Evolutionary conservation across 2,797 vertebrate species (phyloP), one percentile per base, ranked within the genome.

Genomic region (Pipistrellus pygmaeus): DNA sequence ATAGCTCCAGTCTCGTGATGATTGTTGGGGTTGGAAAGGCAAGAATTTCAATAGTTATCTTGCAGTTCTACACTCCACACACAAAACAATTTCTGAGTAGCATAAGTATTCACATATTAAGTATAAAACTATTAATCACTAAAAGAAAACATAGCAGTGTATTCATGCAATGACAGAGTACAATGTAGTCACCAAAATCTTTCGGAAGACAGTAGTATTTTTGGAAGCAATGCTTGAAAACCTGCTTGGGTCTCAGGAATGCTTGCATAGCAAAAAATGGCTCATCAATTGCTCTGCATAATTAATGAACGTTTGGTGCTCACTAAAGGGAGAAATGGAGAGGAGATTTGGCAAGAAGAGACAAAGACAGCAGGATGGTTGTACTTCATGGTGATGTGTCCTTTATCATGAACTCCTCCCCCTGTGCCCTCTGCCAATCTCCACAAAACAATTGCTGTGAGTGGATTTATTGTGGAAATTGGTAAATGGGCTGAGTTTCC

Each of bases 401-500:
- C 62, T 82, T 91, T 53, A 38, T 62, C 51, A 13, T 21, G 35
- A 93, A 57, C 20, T 14, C 60, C 51, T 20, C 9, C 41, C 12
- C 53, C 23, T 17, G 20, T 41, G 25, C 27, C 20, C 18, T 15
- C 10, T 23, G 20, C n/a, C 46, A 80, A 10, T 51, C 75, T 89
- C 46, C 64, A 86, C 30, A 35, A 55, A 81, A 72, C 38, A 81
- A 51, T 38, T 15, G 60, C 57, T 66, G 25, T 30, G 46, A 91
- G 71, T 55, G 80, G n/a, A 80, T 91, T 96, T 90, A 78, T 32
- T 71, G 60, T 83, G 57, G 84, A 69, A 80, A 91, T 72, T 46
- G 25, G 66, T 77, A 46, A 77, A 46, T 25, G 48, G 82, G 72
- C 35, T 1, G 11, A 80, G 35, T 44, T 93, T 85, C 46, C 53